phyloP scores from a whole-genome alignment of 2,113 vertebrate genomes.

The Acanthisitta chloris region DNA sequence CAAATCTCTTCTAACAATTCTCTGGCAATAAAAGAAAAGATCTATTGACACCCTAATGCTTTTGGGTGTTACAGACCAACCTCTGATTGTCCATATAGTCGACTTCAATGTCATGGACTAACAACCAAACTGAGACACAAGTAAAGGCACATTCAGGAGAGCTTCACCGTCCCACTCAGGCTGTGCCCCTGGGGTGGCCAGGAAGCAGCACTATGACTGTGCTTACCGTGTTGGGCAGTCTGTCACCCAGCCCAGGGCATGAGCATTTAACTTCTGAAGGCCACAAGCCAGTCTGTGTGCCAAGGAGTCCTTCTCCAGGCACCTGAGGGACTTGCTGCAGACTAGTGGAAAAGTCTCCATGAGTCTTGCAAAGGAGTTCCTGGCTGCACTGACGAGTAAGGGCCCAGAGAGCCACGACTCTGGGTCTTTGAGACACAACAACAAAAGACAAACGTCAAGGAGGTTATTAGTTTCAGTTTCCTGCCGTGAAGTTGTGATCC shows the following conservation, averaged over 20 bases:
- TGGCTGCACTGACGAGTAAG: conserved; percentile 71
- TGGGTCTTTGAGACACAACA: conserved; percentile 59
- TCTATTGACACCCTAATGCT: background rate
- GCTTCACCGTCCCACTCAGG: background rate
- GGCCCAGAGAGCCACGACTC: conserved; percentile 62
- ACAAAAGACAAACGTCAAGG: background rate
- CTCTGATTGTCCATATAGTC: background rate
- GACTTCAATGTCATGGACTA: background rate
- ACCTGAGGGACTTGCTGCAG: background rate
- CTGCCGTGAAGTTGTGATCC: background rate
- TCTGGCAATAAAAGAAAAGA: background rate
- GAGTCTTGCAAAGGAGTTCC: conserved; percentile 80
- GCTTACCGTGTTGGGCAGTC: conserved; percentile 72
- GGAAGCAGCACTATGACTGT: background rate
- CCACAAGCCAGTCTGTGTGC: conserved; percentile 72
- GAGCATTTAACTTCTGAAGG: conserved; percentile 60
- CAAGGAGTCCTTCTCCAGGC: conserved; percentile 67
- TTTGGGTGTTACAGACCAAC: background rate
- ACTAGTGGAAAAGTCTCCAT: conserved; percentile 60
- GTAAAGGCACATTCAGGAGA: background rate
- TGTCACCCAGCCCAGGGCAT: conserved; percentile 37
- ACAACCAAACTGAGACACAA: background rate
- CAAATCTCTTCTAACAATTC: background rate
- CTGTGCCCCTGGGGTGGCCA: background rate
- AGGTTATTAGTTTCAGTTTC: background rate